phyloP scores from a whole-genome alignment of 2,113 vertebrate genomes.

The Elanoides forficatus region DNA sequence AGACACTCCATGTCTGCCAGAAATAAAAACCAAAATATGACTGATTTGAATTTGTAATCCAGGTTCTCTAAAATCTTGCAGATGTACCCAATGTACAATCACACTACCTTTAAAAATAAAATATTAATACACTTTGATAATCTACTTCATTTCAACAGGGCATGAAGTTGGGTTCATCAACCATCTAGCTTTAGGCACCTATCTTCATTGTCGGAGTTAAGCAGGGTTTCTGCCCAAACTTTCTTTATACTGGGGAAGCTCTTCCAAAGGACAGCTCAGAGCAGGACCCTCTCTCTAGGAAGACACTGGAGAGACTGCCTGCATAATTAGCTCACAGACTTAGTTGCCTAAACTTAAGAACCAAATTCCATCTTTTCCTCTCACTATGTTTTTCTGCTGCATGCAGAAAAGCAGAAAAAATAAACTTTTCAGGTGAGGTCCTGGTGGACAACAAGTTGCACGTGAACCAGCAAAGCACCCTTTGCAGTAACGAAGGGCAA shows the following conservation, averaged over 20 bases:
- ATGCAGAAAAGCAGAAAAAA: neutral
- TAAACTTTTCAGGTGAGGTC: neutral
- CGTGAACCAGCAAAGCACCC: neutral
- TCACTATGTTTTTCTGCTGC: neutral
- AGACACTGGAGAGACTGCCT: neutral
- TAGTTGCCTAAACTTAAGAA: neutral
- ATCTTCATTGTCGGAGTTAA: neutral
- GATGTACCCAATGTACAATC: neutral
- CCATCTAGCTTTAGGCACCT: neutral
- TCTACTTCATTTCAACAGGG: neutral
- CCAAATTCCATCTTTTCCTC: neutral
- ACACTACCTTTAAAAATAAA: neutral
- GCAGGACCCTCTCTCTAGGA: neutral
- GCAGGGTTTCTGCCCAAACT: neutral
- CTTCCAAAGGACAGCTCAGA: neutral
- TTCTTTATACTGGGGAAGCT: neutral
- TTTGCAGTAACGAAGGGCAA: neutral
- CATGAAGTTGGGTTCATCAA: neutral
- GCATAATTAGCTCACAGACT: neutral
- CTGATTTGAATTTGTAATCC: constrained; percentile 4
- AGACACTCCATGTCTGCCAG: neutral
- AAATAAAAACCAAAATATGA: neutral
- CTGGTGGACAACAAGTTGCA: neutral
- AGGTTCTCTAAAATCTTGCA: constrained; percentile 14
- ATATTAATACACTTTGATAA: constrained; percentile 4